A percentile compares a stretch with the other conserved stretches of the same genome.
Evolutionary conservation across 2,888 invertebrate species (phyloP).

Genomic region (Caradrina kadenii): DNA sequence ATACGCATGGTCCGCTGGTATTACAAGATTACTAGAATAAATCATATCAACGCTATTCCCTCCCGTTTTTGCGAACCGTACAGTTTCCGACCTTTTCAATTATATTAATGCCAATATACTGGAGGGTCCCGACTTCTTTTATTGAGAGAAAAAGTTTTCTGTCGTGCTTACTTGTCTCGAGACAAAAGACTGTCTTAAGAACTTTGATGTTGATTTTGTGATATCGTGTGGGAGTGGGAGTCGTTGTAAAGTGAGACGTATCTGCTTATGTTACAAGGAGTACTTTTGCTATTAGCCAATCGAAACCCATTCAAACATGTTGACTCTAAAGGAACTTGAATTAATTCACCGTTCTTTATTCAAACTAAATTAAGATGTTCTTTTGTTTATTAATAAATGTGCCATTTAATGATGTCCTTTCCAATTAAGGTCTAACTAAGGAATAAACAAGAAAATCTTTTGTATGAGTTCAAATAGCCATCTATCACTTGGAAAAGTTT

Average conservation of each 20-base stretch:
- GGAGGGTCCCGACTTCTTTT: conserved; percentile 26
- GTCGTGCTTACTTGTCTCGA: conserved; percentile 5
- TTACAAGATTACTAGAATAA: conserved; percentile 47
- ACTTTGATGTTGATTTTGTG: conserved; percentile 17
- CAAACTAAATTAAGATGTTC: no score
- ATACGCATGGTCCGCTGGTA: conserved; percentile 11
- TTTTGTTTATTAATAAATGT: no score
- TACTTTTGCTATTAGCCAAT: background rate
- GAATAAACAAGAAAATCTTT: no score
- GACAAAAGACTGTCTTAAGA: conserved; percentile 30
- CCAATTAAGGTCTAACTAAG: no score
- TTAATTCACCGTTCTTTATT: no score
- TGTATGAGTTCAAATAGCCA: no score
- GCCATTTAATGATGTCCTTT: no score
- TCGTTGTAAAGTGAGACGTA: background rate
- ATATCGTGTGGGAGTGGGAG: conserved; percentile 12
- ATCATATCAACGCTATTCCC: conserved; percentile 40
- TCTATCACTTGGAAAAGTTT: no score
- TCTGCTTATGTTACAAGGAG: background rate
- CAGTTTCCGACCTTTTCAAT: conserved; percentile 43
- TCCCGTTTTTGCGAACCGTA: conserved; percentile 30
- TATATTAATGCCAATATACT: conserved; percentile 54
- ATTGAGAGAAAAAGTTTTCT: conserved; percentile 37
- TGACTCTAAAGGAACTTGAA: no score
- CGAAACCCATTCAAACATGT: no score